Conservation (phyloP, 2,888 invertebrate genomes). For the Anoplius nigerrimus region DNA sequence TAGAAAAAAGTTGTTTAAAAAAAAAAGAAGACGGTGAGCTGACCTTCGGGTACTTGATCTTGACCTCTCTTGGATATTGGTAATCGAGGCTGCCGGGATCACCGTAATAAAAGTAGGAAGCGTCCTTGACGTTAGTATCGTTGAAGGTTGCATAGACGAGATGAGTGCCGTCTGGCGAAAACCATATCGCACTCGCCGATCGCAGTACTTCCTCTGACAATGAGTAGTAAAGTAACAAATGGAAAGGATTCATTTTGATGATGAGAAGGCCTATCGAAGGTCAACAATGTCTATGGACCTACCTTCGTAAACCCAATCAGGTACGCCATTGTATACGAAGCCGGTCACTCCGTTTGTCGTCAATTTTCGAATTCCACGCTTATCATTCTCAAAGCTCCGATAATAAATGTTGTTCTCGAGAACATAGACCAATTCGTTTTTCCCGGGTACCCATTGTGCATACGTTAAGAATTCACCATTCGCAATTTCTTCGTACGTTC, state of each 20-base stretch:
- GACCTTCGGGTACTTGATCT: conserved; percentile 88
- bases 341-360: conserved; percentile 81
- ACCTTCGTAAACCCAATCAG: conserved; percentile 97
- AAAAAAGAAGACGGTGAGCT: neutral
- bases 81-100: conserved; percentile 77
- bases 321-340: conserved; percentile 86
- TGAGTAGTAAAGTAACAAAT: neutral
- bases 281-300: conserved; percentile 24
- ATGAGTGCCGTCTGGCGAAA: conserved; percentile 82
- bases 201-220: conserved; percentile 86
- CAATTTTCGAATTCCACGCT: conserved; percentile 72
- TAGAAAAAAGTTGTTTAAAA: too few species aligned
- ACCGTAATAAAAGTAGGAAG: conserved; percentile 82
- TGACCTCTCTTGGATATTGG: conserved; percentile 82
- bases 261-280: conserved; percentile 7
- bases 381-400: conserved; percentile 61
- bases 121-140: conserved; percentile 82
- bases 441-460: conserved; percentile 79
- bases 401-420: conserved; percentile 83
- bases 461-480: conserved; percentile 78
- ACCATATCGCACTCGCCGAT: conserved; percentile 86
- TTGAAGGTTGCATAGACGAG: conserved; percentile 85
- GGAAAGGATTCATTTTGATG: neutral
- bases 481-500: conserved; percentile 76
- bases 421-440: conserved; percentile 80